A percentile compares a stretch with the other conserved stretches of the same genome.
phyloP scores from a whole-genome alignment of 2,797 vertebrate species.

The Neopelma chrysocephalum region DNA sequence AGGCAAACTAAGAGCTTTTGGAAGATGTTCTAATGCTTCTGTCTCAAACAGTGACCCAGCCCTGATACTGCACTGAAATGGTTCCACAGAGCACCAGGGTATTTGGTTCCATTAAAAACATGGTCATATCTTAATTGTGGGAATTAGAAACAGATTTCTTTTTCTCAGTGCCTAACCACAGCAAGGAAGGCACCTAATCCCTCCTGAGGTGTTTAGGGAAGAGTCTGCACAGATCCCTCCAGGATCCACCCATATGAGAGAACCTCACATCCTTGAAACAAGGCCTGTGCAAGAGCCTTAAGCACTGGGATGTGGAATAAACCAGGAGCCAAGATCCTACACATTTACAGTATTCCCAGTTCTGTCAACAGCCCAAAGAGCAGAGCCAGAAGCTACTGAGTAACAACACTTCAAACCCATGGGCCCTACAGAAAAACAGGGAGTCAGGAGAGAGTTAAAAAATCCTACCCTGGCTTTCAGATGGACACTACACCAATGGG shows the following conservation, averaged over 20 bases:
- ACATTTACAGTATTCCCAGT: neutral
- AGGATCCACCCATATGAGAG: fast-evolving
- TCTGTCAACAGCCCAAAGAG: neutral
- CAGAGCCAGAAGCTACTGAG: neutral
- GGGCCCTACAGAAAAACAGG: neutral
- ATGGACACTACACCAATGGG: neutral
- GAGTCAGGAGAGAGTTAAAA: fast-evolving
- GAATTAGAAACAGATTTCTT: neutral
- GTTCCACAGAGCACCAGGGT: neutral
- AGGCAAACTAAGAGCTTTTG: neutral
- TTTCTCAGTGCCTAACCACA: neutral
- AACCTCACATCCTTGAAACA: neutral
- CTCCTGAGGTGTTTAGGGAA: neutral
- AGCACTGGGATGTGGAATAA: neutral
- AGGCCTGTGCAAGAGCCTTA: neutral
- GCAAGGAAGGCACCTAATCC: neutral
- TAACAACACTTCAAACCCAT: neutral
- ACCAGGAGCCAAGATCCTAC: neutral
- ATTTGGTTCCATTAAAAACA: neutral
- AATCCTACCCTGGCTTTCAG: neutral
- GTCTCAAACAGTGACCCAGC: neutral
- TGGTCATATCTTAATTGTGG: fast-evolving
- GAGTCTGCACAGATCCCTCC: neutral
- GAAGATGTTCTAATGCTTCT: neutral
- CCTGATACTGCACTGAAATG: neutral